Evolutionary conservation across 2,113 vertebrate species (phyloP).

Genomic region (Capricornis sumatraensis): DNA sequence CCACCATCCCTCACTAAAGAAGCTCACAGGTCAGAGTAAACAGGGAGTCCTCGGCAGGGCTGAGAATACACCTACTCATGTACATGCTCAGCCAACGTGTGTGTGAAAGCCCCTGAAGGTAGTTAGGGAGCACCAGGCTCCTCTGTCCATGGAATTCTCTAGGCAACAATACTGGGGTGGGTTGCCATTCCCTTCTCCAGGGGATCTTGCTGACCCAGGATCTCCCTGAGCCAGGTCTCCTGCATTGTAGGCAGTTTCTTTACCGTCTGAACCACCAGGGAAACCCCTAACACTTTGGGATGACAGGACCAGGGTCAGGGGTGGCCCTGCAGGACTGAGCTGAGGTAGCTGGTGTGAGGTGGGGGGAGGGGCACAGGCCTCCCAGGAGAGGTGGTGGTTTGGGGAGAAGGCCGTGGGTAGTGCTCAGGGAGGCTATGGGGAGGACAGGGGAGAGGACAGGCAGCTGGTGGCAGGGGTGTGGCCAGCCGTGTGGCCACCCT

Average conservation of each 20-base stretch:
- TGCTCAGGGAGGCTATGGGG: background rate
- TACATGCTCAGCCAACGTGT: accelerated
- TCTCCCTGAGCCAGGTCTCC: background rate
- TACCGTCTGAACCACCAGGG: background rate
- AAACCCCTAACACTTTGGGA: background rate
- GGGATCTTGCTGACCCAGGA: background rate
- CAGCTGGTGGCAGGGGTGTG: background rate
- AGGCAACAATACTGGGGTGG: background rate
- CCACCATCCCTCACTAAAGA: background rate
- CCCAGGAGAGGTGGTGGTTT: background rate
- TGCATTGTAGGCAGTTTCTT: background rate
- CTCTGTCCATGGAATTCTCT: background rate
- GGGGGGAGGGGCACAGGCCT: background rate
- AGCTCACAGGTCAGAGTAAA: background rate
- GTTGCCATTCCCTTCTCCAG: background rate
- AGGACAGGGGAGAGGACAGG: background rate
- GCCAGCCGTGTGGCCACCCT: background rate
- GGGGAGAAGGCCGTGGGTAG: background rate
- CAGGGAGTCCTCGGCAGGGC: background rate
- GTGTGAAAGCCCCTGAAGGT: background rate
- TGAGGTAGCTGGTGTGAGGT: background rate
- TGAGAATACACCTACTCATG: background rate
- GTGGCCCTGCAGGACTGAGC: background rate
- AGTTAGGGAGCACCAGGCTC: background rate
- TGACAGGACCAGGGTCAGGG: background rate